These are phyloP conservation scores for Eptesicus fuscus DNA, from an alignment of 2,113 vertebrate species.

Conservation along the genomic window DNA sequence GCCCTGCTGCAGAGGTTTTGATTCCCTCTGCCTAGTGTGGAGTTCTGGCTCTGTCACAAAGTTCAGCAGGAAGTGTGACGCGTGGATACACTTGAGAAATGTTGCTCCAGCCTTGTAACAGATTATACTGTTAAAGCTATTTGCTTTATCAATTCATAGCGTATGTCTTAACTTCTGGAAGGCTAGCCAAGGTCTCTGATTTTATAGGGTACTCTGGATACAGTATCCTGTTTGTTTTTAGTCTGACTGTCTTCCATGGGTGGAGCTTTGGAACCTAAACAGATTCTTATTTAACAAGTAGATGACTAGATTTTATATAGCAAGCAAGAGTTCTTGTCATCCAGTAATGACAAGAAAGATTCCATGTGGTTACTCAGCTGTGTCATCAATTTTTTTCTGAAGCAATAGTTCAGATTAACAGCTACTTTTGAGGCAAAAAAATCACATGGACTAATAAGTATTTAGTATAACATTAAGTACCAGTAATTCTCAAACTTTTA, in stretches of 20 bases:
- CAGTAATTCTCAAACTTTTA: neutral
- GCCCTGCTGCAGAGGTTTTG: neutral
- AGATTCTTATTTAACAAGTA: neutral
- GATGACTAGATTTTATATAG: neutral
- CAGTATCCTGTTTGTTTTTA: neutral
- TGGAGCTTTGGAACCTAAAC: neutral
- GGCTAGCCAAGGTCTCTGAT: neutral
- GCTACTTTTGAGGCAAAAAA: neutral
- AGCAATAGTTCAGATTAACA: neutral
- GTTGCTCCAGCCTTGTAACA: neutral
- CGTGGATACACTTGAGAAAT: neutral
- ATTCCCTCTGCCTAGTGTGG: neutral
- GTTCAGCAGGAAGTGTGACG: neutral
- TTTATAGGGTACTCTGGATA: neutral
- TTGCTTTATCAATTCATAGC: neutral
- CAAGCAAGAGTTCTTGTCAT: neutral
- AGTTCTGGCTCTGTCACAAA: neutral
- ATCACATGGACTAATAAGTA: neutral
- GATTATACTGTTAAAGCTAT: neutral
- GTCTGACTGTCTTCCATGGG: neutral
- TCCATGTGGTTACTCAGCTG: neutral
- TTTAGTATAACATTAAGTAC: neutral
- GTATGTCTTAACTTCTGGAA: neutral
- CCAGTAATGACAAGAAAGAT: neutral
- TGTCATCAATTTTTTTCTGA: neutral